Evolutionary conservation across 2,113 vertebrate genomes (phyloP), one percentile per base, ranked within the genome.

Genomic region (Centropristis striata): DNA sequence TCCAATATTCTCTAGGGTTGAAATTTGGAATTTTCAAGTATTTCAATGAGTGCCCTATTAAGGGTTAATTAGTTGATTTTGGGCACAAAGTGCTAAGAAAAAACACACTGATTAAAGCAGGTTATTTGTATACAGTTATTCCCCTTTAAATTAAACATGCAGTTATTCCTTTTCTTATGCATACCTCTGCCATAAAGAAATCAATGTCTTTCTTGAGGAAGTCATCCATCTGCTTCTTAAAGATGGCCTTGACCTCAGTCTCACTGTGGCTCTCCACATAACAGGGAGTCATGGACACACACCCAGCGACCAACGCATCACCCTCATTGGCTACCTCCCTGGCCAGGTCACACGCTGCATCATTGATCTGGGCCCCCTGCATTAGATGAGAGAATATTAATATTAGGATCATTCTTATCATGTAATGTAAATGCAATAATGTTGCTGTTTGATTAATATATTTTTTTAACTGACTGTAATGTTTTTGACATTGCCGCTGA

Each of bases 151-250:
- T 41, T 42, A 61, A 42, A 14, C 15, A 9, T 36, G 20, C 12
- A 61, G 11, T 15, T 60, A 25, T 15, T 60, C 59, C 4, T 27
- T 6, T 39, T 59, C 37, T 15, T 54, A 18, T 27, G 47, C 63
- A n/a, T 93, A 98, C 97, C 96, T 98, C 97, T 20, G 95, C 97
- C 63, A 98, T 97, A 63, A 98, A 70, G 86, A 98, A 98, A 89
- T 98, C 97, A 69, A 97, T 96, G 0, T 97, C 94, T 87, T 98
- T 98, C 87, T 95, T 96, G 68, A 94, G 8, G 65, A 98, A 98
- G 75, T 97, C 91, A 0, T 97, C 95, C 36, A 98, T 58, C 80
- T 98, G 97, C 49, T 97, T 96, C 84, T 86, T 91, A 78, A 98
- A 97, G 64, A 88, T 95, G 75, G 93, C 91, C 87, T 98, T 98